phyloP scores from a whole-genome alignment of 2,113 vertebrate genomes.

The Phalacrocorax aristotelis region DNA sequence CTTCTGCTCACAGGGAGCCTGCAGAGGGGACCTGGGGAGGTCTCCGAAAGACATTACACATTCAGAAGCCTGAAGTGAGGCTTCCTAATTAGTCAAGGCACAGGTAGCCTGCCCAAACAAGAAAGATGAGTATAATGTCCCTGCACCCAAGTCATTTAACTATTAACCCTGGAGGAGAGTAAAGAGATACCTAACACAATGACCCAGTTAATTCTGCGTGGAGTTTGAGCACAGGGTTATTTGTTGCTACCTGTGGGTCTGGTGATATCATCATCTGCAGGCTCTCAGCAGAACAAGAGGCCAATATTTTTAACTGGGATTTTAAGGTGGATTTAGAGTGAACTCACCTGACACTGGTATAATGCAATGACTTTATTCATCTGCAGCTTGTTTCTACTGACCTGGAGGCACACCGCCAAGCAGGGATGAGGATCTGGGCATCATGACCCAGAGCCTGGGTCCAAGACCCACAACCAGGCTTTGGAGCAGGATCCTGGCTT shows the following conservation, averaged over 20 bases:
- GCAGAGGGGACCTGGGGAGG: neutral
- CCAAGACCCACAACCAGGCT: neutral
- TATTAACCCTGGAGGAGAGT: conserved; percentile 51
- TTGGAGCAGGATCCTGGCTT: neutral
- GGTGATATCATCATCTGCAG: conserved; percentile 4
- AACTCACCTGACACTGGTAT: neutral
- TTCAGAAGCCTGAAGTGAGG: conserved; percentile 7
- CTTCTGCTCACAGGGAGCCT: neutral
- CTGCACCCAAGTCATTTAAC: conserved; percentile 38
- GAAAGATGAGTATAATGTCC: conserved; percentile 45
- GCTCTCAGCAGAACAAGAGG: neutral
- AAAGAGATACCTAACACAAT: conserved; percentile 49
- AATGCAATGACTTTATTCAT: neutral
- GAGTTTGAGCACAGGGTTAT: neutral
- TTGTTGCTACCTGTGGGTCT: conserved; percentile 42
- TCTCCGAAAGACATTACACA: neutral
- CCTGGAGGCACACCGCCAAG: neutral
- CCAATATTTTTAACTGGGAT: neutral
- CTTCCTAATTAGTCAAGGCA: conserved; percentile 20
- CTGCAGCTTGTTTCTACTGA: neutral
- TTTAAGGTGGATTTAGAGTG: neutral
- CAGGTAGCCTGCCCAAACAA: conserved; percentile 42
- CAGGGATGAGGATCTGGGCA: neutral
- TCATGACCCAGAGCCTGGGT: neutral
- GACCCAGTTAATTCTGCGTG: conserved; percentile 21